Percentiles rank a stretch among this genome's conserved stretches.
phyloP scores from a whole-genome alignment of 2,113 vertebrate species.

The Asarcornis scutulata region DNA sequence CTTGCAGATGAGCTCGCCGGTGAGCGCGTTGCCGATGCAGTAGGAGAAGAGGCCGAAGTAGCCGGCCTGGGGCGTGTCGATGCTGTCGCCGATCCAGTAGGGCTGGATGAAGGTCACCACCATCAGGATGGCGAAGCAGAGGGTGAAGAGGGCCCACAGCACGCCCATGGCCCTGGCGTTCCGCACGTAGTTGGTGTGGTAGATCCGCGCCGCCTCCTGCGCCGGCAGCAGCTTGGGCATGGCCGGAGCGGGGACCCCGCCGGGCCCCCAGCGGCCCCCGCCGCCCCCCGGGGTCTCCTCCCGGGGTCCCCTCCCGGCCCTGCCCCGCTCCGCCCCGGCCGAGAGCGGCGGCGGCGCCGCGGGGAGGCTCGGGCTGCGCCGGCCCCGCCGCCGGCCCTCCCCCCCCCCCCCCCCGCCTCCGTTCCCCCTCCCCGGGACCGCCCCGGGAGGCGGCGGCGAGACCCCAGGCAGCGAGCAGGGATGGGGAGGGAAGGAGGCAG shows the following conservation, averaged over 20 bases:
- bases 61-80: constrained; percentile 93
- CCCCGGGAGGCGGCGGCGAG: neutral
- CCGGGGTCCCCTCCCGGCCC: neutral
- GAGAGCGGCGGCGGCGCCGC: neutral
- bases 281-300: neutral
- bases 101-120: constrained; percentile 97
- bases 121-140: constrained; percentile 93
- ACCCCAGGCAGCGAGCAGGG: neutral
- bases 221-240: constrained; percentile 92
- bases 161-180: constrained; percentile 93
- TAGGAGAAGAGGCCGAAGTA: constrained; percentile 98
- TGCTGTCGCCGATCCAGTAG: constrained; percentile 98
- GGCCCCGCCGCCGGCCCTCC: too few species aligned
- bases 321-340: neutral
- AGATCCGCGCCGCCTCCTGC: constrained; percentile 93
- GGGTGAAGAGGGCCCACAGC: constrained; percentile 95
- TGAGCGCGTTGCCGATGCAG: constrained; percentile 95
- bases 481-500: neutral
- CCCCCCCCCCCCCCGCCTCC: neutral
- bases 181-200: constrained; percentile 96
- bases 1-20: constrained; percentile 94
- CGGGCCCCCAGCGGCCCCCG: neutral
- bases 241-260: neutral
- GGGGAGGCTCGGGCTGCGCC: neutral
- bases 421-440: neutral